Evolutionary conservation across 2,888 invertebrate species (phyloP).

Genomic region (Apodemia mormo): DNA sequence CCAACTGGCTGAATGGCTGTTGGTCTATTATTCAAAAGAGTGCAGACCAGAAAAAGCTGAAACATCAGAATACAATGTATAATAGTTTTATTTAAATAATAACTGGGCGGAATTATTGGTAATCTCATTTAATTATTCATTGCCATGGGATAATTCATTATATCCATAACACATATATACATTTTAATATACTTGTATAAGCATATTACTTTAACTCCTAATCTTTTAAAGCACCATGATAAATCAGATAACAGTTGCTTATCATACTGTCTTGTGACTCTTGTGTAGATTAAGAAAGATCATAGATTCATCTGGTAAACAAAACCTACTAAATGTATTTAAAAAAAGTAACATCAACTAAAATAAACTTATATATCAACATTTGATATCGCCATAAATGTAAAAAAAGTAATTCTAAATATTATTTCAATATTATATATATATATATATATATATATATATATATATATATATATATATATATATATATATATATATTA

Average conservation of each 20-base stretch:
- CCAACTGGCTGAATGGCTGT: no score
- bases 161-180: not conserved
- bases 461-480: no score
- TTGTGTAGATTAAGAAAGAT: not conserved
- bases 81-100: constrained; percentile 17
- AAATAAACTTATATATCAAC: not conserved
- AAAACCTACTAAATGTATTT: not conserved
- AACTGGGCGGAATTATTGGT: not conserved
- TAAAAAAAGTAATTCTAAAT: no score
- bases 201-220: constrained; percentile 1
- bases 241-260: constrained; percentile 14
- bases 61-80: not conserved
- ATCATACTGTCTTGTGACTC: not conserved
- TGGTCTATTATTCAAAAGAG: no score
- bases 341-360: no score
- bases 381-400: not conserved
- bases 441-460: no score
- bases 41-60: no score
- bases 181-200: not conserved
- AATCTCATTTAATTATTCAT: not conserved
- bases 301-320: constrained; percentile 12
- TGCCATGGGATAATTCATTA: not conserved
- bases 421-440: no score
- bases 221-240: constrained; percentile 1
- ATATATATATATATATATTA: no score